These are phyloP conservation scores for Chaetogeoica ovagalla DNA, from an alignment of 2,888 invertebrate genomes.

Conservation along the genomic window DNA sequence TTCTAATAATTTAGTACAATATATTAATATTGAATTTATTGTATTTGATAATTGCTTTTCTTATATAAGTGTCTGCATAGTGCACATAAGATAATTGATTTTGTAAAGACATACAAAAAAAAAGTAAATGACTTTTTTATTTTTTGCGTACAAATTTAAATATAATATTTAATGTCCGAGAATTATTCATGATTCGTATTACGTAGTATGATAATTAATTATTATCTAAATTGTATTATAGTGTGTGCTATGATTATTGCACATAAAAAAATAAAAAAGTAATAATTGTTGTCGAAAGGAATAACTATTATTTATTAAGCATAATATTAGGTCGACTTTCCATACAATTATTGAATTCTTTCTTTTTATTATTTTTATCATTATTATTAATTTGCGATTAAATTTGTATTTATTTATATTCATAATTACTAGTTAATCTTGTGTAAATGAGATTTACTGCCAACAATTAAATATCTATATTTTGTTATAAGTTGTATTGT, in stretches of 20 bases:
- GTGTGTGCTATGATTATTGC: not conserved
- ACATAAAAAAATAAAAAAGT: not conserved
- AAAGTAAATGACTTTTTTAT: no score
- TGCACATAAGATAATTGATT: not conserved
- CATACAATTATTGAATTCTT: not conserved
- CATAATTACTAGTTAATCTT: not conserved
- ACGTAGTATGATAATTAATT: not conserved
- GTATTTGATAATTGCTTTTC: not conserved
- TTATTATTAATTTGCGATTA: not conserved
- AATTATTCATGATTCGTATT: not conserved
- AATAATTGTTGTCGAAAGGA: slow-evolving; percentile 4
- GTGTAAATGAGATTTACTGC: no score
- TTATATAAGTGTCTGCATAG: not conserved
- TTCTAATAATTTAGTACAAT: no score
- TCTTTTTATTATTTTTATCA: no score
- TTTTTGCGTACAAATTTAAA: not conserved
- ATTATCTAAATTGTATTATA: slow-evolving; percentile 3
- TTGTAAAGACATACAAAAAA: not conserved
- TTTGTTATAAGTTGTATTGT: no score
- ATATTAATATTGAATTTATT: not conserved
- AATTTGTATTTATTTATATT: not conserved
- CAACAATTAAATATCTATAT: no score
- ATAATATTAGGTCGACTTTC: slow-evolving; percentile 2
- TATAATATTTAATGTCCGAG: not conserved
- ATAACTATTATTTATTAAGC: not conserved